These are phyloP conservation scores for Synanceia verrucosa DNA, from an alignment of 2,797 vertebrate genomes.

Conservation along the genomic window DNA sequence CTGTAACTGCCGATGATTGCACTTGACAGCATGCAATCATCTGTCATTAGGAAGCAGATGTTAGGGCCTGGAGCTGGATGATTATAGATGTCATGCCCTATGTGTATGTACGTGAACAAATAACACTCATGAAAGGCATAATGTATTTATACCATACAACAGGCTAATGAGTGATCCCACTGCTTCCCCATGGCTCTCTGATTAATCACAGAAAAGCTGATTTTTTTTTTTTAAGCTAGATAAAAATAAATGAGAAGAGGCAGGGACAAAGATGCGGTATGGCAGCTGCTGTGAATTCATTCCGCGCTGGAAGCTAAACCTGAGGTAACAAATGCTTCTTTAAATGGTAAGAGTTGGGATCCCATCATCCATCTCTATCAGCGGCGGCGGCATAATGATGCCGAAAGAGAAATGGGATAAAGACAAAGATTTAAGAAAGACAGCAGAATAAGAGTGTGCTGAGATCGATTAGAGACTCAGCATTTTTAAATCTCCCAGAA, in stretches of 20 bases:
- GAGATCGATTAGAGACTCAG: slow-evolving; percentile 77
- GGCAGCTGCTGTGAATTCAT: slow-evolving; percentile 45
- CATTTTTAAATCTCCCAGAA: slow-evolving; percentile 76
- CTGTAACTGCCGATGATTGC: slow-evolving; percentile 88
- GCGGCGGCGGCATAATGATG: slow-evolving; percentile 55
- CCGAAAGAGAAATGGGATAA: slow-evolving; percentile 71
- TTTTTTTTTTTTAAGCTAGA: slow-evolving; percentile 21
- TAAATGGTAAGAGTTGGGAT: slow-evolving; percentile 65
- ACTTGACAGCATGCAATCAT: slow-evolving; percentile 93
- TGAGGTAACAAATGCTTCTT: slow-evolving; percentile 66
- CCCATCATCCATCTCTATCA: slow-evolving; percentile 72
- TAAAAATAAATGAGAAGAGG: slow-evolving; percentile 47
- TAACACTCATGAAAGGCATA: slow-evolving; percentile 47
- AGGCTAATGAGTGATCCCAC: slow-evolving; percentile 36
- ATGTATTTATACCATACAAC: slow-evolving; percentile 50
- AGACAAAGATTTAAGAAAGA: slow-evolving; percentile 75
- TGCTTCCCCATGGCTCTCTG: slow-evolving; percentile 30
- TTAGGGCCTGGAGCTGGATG: slow-evolving; percentile 78
- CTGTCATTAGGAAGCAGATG: slow-evolving; percentile 95
- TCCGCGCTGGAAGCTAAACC: slow-evolving; percentile 55
- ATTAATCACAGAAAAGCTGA: slow-evolving; percentile 31
- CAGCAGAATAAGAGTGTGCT: slow-evolving; percentile 68
- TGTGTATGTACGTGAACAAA: slow-evolving; percentile 49
- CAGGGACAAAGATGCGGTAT: slow-evolving; percentile 37
- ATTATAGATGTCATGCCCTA: slow-evolving; percentile 64